A percentile compares a stretch with the other conserved stretches of the same genome.
Conservation (phyloP, 2,888 invertebrate species). For the Conus canariensis region DNA sequence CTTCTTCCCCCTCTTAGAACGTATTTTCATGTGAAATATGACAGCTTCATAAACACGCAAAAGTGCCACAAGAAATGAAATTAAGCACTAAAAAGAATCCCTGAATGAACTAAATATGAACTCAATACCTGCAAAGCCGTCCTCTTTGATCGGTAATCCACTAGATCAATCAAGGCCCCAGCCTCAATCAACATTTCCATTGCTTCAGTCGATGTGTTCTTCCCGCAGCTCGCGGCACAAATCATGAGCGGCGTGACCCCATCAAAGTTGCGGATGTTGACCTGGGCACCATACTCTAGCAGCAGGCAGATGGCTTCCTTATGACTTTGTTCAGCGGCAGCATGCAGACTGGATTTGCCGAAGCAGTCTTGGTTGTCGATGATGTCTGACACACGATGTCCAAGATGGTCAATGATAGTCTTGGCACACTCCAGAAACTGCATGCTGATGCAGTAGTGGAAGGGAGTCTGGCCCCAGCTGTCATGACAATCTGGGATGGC, state of each 20-base stretch:
- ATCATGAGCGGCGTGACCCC: conserved; percentile 70
- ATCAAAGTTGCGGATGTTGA: conserved; percentile 59
- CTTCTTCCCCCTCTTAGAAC: too few species aligned
- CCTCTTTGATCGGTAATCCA: conserved; percentile 61
- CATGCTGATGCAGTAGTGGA: conserved; percentile 53
- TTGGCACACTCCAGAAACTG: conserved; percentile 48
- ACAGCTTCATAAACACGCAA: too few species aligned
- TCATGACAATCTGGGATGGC: conserved; percentile 66
- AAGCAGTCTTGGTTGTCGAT: conserved; percentile 60
- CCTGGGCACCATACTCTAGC: conserved; percentile 59
- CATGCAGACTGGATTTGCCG: conserved; percentile 67
- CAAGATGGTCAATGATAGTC: conserved; percentile 53
- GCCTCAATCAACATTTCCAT: conserved; percentile 58
- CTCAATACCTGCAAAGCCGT: conserved; percentile 67
- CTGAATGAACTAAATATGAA: too few species aligned
- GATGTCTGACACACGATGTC: conserved; percentile 50
- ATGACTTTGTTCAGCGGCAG: conserved; percentile 63
- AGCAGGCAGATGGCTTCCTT: conserved; percentile 60
- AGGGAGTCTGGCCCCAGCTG: conserved; percentile 73
- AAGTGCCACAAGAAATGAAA: too few species aligned
- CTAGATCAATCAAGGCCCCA: conserved; percentile 61
- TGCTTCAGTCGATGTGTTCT: conserved; percentile 35
- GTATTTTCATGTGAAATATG: too few species aligned
- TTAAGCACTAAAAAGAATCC: too few species aligned
- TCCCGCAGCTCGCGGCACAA: conserved; percentile 50